These are phyloP conservation scores for Chloroceryle aenea DNA, from an alignment of 2,113 vertebrate species.

Conservation along the genomic window DNA sequence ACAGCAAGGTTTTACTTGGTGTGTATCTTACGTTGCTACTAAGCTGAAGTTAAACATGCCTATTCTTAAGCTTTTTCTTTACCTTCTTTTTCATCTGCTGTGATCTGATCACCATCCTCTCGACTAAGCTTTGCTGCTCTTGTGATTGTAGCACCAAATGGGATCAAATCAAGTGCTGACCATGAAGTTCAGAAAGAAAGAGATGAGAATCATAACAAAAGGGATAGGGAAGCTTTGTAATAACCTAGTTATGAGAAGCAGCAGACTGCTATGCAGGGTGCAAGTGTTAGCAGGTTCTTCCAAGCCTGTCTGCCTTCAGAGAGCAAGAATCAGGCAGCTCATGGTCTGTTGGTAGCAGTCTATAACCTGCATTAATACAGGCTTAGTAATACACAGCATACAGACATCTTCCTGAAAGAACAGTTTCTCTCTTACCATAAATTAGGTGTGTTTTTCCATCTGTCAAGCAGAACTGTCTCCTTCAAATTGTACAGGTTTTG, in stretches of 20 bases:
- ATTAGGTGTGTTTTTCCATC: neutral
- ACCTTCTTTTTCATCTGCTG: neutral
- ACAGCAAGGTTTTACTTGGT: neutral
- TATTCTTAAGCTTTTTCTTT: neutral
- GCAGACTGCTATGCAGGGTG: neutral
- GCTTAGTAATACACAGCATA: neutral
- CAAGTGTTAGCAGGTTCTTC: neutral
- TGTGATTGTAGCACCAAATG: neutral
- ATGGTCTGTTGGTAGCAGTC: neutral
- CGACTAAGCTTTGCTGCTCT: neutral
- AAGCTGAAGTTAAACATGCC: neutral
- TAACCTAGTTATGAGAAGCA: neutral
- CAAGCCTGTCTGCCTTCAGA: neutral
- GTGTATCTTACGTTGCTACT: neutral
- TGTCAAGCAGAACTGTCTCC: neutral
- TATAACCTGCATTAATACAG: neutral
- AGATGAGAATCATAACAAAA: neutral
- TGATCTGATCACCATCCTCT: neutral
- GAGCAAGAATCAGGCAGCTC: neutral
- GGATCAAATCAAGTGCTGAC: neutral
- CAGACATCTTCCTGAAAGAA: neutral
- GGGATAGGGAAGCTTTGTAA: neutral
- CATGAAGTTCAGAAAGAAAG: neutral
- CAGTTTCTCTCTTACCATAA: neutral
- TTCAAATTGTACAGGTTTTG: neutral